phyloP scores from a whole-genome alignment of 2,113 vertebrate genomes.

The Oxyura jamaicensis region DNA sequence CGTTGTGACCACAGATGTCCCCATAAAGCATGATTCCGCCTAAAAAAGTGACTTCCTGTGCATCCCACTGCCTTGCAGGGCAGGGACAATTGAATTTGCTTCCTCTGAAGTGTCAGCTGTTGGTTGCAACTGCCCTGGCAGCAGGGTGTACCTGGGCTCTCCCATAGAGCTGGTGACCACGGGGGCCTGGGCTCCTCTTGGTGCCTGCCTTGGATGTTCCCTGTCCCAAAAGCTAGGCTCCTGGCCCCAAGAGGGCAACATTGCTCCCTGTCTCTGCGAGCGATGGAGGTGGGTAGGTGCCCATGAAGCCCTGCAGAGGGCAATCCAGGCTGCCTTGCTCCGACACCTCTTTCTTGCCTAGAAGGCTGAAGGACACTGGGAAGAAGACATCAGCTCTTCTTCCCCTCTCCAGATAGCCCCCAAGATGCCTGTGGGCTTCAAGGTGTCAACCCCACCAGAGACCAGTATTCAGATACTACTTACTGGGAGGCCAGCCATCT shows the following conservation, averaged over 20 bases:
- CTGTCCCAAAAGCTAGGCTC: not conserved
- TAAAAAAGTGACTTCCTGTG: not conserved
- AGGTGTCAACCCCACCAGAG: not conserved
- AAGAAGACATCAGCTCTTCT: not conserved
- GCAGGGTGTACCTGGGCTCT: not conserved
- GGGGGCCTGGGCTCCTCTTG: not conserved
- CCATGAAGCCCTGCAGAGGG: not conserved
- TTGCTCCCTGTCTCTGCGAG: not conserved
- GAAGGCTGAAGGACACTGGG: not conserved
- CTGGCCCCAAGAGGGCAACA: not conserved
- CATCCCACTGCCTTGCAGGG: not conserved
- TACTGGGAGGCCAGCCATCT: not conserved
- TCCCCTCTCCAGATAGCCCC: not conserved
- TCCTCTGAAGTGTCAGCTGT: not conserved
- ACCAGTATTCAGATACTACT: not conserved
- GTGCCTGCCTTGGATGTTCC: not conserved
- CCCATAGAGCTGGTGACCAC: not conserved
- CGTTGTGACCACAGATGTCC: not conserved
- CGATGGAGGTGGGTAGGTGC: not conserved
- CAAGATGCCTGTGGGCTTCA: not conserved
- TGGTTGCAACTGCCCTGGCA: not conserved
- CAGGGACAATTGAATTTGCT: not conserved
- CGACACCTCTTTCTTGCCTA: not conserved
- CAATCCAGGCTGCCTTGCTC: not conserved
- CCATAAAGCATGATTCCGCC: not conserved